Evolutionary conservation across 2,797 vertebrate genomes (phyloP).

Genomic region (Enteromius argenteus): DNA sequence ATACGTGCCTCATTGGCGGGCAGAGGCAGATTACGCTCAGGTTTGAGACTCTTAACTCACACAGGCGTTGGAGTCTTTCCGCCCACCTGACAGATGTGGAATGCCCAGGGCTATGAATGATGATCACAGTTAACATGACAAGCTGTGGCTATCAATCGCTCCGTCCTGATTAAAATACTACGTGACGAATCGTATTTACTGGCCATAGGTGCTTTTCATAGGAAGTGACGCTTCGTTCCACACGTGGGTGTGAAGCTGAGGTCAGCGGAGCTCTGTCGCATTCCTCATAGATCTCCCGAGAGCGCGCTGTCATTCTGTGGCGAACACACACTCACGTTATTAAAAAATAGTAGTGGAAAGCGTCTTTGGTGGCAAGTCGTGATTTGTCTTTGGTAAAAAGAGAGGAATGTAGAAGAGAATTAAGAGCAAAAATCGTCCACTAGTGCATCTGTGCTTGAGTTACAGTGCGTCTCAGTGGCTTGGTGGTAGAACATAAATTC

Average conservation of each 20-base stretch:
- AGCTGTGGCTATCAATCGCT: constrained; percentile 61
- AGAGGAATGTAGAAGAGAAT: neutral
- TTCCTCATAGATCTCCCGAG: constrained; percentile 23
- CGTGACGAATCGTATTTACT: constrained; percentile 62
- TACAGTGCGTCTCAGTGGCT: neutral
- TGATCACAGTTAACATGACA: constrained; percentile 62
- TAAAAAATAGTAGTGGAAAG: constrained; percentile 26
- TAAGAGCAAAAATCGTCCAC: constrained; percentile 3
- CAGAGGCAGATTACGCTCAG: constrained; percentile 40
- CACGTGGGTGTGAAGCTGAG: constrained; percentile 40
- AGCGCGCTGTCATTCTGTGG: constrained; percentile 19
- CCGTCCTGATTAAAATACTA: constrained; percentile 69
- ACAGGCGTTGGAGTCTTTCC: constrained; percentile 33
- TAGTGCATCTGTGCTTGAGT: constrained; percentile 27
- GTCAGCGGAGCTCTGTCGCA: constrained; percentile 33
- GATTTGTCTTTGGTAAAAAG: constrained; percentile 34
- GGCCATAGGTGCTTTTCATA: constrained; percentile 20
- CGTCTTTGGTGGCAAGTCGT: constrained; percentile 1
- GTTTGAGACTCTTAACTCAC: constrained; percentile 60
- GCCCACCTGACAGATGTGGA: constrained; percentile 64
- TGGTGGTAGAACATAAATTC: constrained; percentile 19
- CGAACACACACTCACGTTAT: neutral
- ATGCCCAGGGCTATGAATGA: constrained; percentile 62
- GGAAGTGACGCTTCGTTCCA: neutral
- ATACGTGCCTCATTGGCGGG: constrained; percentile 40